Evolutionary conservation across 2,797 vertebrate species (phyloP), one percentile per base, ranked within the genome.

Genomic region (Hoplostethus mediterraneus): DNA sequence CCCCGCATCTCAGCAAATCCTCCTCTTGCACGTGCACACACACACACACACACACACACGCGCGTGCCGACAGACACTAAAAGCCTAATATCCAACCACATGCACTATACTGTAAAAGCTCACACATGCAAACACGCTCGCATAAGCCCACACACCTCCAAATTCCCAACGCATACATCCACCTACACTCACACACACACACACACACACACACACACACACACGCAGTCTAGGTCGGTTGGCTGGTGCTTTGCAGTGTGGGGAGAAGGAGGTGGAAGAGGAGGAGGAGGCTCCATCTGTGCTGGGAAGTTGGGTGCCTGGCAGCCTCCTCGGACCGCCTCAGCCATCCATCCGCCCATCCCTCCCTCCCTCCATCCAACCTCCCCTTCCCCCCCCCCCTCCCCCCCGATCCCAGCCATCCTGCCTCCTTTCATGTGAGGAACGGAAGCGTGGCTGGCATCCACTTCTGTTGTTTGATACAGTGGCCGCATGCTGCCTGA

Each of bases 271-370:
- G 69, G 71, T 56, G 75, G 86, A 78, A 83, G 83, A 81, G 83
- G 90, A 92, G 87, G 81, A 82, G 81, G 91, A 88, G 79, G 36
- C 87, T 93, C 95, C 95, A 96, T 96, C 95, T 96, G 95, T 94
- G 91, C 89, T 89, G 92, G 87, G 90, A 94, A 91, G 89, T 89
- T 81, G 85, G 83, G 73, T 85, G 83, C 85, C 90, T 94, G 94
- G 92, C 94, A 95, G 81, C 71, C 81, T 87, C 78, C 78, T 80
- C 78, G 53, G 89, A 86, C 80, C 48, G 42, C 79, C 80, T 81
- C 64, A 75, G 79, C 79, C 89, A 87, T 84, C 70, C 87, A 64
- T 57, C 84, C 77, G 69, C 64, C 73, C 53, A 42, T 67, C 73
- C 72, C 63, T 68, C 70, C 77, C 40, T 70, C 63, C 56, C 60